phyloP scores from a whole-genome alignment of 2,113 vertebrate species.

The Vireo altiloquus region DNA sequence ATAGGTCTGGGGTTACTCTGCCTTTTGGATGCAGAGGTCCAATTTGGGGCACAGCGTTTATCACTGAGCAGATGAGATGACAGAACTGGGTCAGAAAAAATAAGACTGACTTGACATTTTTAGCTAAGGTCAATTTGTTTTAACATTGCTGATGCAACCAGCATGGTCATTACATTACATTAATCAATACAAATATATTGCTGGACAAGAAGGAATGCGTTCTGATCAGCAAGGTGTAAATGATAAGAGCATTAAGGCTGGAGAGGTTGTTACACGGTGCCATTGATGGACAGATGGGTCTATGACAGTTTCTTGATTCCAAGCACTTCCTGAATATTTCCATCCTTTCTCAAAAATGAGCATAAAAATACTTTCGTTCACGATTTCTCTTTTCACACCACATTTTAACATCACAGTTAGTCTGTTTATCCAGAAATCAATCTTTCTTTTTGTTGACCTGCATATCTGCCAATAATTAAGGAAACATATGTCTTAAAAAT shows the following conservation, averaged over 20 bases:
- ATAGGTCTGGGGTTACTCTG: neutral
- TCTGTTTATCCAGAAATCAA: neutral
- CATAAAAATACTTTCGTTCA: constrained; percentile 3
- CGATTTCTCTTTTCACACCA: neutral
- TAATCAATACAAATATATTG: neutral
- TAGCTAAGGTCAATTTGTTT: neutral
- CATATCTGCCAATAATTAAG: constrained; percentile 12
- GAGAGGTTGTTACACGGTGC: neutral
- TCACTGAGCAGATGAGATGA: neutral
- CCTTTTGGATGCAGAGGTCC: neutral
- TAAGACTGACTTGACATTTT: neutral
- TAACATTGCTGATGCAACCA: neutral
- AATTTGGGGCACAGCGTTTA: neutral
- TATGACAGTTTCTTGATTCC: neutral
- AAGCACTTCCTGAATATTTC: neutral
- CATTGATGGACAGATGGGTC: neutral
- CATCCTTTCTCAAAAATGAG: neutral
- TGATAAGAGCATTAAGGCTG: neutral
- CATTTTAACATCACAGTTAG: neutral
- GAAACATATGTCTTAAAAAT: neutral
- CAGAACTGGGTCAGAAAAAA: neutral
- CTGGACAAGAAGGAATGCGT: neutral
- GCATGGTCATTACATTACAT: neutral
- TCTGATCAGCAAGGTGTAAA: neutral
- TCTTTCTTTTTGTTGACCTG: constrained; percentile 38